Evolutionary conservation across 2,888 invertebrate species (phyloP), one percentile per base, ranked within the genome.

Genomic region (Leptinotarsa juncta): DNA sequence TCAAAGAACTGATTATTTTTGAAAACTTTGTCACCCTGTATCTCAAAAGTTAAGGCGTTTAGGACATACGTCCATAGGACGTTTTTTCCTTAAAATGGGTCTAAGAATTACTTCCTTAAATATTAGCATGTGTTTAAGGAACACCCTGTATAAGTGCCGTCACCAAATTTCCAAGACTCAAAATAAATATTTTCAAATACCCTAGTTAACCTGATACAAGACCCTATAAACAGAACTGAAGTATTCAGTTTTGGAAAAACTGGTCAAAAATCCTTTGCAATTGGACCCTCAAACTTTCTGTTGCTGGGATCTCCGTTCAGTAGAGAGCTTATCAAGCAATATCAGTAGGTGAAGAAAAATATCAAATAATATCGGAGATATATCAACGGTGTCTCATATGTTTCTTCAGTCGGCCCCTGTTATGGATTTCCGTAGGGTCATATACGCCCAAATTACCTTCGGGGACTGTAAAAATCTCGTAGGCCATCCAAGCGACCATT

Each of bases 351-450:
- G 85, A 97, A 97, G 90, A 98, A 98, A 88, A 95, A 94, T 78
- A 96, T 87, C 78, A 98, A 91, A 88, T 97, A 97, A 89, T 94
- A 96, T 80, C 94, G 96, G 83, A 98, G 90, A 86, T 95, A 92
- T 77, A 97, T 93, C 91, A 97, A 81, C 95, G 94, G 88, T 97
- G 94, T 81, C 94, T 91, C 88, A 96, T 91, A 85, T 97, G 96
- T 80, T 91, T 92, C 86, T 95, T 96, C 16, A 97, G 88, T 86
- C 95, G 94, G 0, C 97, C 96, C 77, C 96, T 90, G 85, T 97
- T 97, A 85, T 97, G 96, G 80, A 98, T 98, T 89, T 98, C 97
- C 1, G 96, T 96, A 0, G 98, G 97, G 89, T 98, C 98, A 88
- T 94, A 98, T 18, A 95, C 92, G 14, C 97, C 97, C 83, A 96